A percentile compares a stretch with the other conserved stretches of the same genome.
Conservation (phyloP, 2,888 invertebrate species). For the Acrobasis repandana region DNA sequence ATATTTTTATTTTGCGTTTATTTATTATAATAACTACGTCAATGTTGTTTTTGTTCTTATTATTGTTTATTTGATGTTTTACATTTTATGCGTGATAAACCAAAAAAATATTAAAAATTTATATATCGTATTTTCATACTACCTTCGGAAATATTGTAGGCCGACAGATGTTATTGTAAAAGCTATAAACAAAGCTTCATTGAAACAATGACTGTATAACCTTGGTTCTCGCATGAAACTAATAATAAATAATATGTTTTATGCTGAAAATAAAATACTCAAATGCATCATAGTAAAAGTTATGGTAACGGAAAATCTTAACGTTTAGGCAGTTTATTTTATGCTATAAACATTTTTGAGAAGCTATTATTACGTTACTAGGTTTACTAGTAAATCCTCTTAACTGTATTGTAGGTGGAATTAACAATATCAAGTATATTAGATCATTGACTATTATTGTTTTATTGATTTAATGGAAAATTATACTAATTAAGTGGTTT, state of each 20-base stretch:
- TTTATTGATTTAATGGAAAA: too few relatives aligned
- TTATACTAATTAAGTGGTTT: too few relatives aligned
- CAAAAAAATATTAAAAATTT: slow-evolving; percentile 6
- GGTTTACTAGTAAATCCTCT: not conserved
- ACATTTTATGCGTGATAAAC: slow-evolving; percentile 18
- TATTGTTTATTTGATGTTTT: slow-evolving; percentile 30
- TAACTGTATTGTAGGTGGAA: too few relatives aligned
- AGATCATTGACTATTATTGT: too few relatives aligned
- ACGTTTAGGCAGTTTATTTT: not conserved
- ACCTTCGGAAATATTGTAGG: slow-evolving; percentile 20
- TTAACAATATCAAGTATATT: too few relatives aligned
- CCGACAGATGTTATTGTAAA: slow-evolving; percentile 30
- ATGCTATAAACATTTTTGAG: not conserved
- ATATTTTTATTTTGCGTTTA: slow-evolving; percentile 45
- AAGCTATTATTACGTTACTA: not conserved
- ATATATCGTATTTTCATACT: not conserved
- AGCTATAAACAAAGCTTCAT: slow-evolving; percentile 35
- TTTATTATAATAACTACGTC: slow-evolving; percentile 43
- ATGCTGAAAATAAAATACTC: slow-evolving; percentile 2
- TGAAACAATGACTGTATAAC: slow-evolving; percentile 27
- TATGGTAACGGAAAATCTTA: not conserved
- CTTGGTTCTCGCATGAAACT: slow-evolving; percentile 23
- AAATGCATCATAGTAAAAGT: not conserved
- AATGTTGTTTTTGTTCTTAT: slow-evolving; percentile 44
- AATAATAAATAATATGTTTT: slow-evolving; percentile 1